Evolutionary conservation across 2,113 vertebrate species (phyloP), one percentile per base, ranked within the genome.

Genomic region (Callospermophilus lateralis): DNA sequence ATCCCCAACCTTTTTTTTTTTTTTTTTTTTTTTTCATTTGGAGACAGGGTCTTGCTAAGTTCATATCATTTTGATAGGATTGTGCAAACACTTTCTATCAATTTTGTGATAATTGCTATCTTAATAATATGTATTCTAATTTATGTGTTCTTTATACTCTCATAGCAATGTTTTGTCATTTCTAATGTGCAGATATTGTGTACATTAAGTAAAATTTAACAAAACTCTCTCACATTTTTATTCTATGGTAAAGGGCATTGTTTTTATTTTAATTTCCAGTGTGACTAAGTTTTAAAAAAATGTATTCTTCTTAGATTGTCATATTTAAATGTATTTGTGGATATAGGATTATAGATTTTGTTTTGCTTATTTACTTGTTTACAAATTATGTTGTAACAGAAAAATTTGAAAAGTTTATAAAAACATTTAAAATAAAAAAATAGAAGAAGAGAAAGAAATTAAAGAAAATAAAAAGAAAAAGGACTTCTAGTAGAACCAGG

Each of bases 401-500:
- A 80, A 20, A 7, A 11, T 32, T 90, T 61, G 87, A 58, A 17
- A 92, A 63, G 4, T 20, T 77, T 93, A 42, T 15, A 63, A 39
- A 83, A 90, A 61, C 1, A 68, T 70, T 73, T 15, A 37, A 74
- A 89, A 90, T 51, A 4, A 26, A 65, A 80, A 74, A 79, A 53
- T 6, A 51, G 24, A 80, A 55, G 77, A 53, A 86, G 42, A 81
- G 24, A 61, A 5, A 58, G 19, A 15, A 73, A 65, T 45, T 45
- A 45, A 45, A 45, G 45, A 74, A 20, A 1, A 58, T n/a, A 55
- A 0, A 51, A 39, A 63, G 28, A 9, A 72, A 55, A 63, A 19
- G 32, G 3, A 26, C 4, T 1, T 3, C 2, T 1, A 32, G 7
- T 9, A 7, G 53, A 72, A 24, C 11, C 4, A 19, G 19, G 26